Base-by-base conservation (phyloP, 2,797 vertebrate genomes). In the Helarctos malayanus region DNA sequence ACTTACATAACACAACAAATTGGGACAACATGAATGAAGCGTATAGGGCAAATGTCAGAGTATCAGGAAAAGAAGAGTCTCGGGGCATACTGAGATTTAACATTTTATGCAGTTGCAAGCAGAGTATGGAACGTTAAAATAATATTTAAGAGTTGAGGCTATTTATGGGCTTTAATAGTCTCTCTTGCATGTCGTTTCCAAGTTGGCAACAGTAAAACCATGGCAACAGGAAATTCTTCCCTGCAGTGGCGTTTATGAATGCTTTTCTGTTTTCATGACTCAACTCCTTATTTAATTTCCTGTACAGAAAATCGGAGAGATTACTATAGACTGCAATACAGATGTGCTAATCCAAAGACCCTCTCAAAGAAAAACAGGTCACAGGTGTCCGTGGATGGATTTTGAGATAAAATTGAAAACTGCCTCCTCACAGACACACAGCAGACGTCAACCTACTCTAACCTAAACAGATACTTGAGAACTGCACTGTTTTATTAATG, bases 201-300 rank as follows among this genome's bases (percentile, higher is more conserved):
- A 96, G 80, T 92, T 96, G 96, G 97, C 87, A 93, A 97, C 21
- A 97, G 97, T 29, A 98, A 96, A 98, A 82, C 92, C 90, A 95
- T 27, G 89, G 97, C 94, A 98, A 98, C 97, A 98, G 95, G 97
- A 96, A 95, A 98, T 95, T 91, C 98, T 98, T 97, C 97, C 91
- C 73, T 98, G 92, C 86, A 94, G 93, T 95, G 29, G 94, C 98
- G 90, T 94, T 97, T 97, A 98, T 97, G 82, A 98, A 98, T 93
- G 92, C 86, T 98, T 97, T 98, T 98, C 97, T 97, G 96, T 96
- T 98, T 97, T 98, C 96, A 97, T 97, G 89, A 98, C 96, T 98
- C 97, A 96, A 96, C 54, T 98, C 91, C 91, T 97, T 94, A 97
- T 98, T 98, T 97, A 88, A 98, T 98, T 98, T 98, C 95, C 97